Conservation (phyloP, 2,113 vertebrate species). For the Nesoenas mayeri region DNA sequence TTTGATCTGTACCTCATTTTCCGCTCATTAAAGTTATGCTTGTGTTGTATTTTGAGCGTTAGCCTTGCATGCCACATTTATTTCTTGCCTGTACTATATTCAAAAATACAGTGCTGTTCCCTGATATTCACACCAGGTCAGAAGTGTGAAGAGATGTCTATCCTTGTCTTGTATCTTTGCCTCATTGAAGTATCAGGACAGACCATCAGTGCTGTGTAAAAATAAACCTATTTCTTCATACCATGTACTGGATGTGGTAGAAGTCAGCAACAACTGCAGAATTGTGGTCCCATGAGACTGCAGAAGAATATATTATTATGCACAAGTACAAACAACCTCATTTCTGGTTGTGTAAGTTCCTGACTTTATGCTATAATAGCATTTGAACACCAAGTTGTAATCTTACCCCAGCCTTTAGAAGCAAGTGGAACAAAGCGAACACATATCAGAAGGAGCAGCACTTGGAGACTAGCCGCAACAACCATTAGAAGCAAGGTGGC, state of each 20-base stretch:
- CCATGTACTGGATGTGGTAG: not conserved
- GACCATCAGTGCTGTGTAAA: not conserved
- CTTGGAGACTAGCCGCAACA: not conserved
- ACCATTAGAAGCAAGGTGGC: not conserved
- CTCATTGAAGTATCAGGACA: not conserved
- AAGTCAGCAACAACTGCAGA: not conserved
- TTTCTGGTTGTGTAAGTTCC: not conserved
- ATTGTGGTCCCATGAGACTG: not conserved
- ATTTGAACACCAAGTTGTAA: not conserved
- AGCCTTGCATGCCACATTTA: not conserved
- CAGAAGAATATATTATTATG: not conserved
- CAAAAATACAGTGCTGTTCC: not conserved
- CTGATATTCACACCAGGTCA: conserved; percentile 13
- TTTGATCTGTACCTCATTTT: not conserved
- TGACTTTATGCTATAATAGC: not conserved
- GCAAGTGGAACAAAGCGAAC: not conserved
- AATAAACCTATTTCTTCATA: conserved; percentile 38
- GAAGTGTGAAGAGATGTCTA: not conserved
- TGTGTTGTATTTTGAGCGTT: not conserved
- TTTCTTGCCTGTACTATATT: not conserved
- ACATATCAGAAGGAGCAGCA: not conserved
- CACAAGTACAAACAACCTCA: not conserved
- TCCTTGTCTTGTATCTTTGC: not conserved
- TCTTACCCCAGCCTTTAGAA: not conserved
- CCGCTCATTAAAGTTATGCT: not conserved